phyloP scores from a whole-genome alignment of 2,797 vertebrate genomes.

The Acanthurus lineatus region DNA sequence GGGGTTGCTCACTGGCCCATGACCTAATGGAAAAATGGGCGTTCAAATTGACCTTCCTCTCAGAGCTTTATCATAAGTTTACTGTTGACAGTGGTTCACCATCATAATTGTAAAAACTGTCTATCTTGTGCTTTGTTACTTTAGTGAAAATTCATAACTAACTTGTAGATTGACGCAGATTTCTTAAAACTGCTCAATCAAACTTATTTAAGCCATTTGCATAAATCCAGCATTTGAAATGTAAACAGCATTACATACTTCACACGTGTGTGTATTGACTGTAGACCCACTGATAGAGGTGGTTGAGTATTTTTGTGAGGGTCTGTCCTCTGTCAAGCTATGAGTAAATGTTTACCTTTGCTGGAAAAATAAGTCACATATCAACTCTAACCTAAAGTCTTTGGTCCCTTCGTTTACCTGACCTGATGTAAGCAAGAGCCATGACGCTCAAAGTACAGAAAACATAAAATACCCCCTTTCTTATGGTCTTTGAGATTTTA shows the following conservation, averaged over 20 bases:
- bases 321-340: constrained; percentile 53
- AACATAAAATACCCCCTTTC: background rate
- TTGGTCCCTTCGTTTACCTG: constrained; percentile 13
- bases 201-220: background rate
- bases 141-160: constrained; percentile 8
- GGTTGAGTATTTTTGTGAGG: constrained; percentile 62
- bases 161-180: background rate
- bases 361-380: constrained; percentile 35
- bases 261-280: constrained; percentile 49
- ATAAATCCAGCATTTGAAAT: background rate
- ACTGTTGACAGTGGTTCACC: background rate
- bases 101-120: background rate
- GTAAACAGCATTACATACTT: constrained; percentile 44
- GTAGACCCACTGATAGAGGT: constrained; percentile 38
- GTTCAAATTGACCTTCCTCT: constrained; percentile 7
- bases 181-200: background rate
- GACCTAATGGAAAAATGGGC: background rate
- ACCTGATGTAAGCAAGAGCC: constrained; percentile 3
- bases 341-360: constrained; percentile 46
- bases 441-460: constrained; percentile 7
- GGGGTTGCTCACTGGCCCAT: constrained; percentile 17
- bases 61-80: constrained; percentile 2
- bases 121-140: background rate
- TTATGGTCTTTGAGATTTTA: background rate
- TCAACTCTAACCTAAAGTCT: constrained; percentile 43